Evolutionary conservation across 2,113 vertebrate genomes (phyloP).

Genomic region (Uria lomvia): DNA sequence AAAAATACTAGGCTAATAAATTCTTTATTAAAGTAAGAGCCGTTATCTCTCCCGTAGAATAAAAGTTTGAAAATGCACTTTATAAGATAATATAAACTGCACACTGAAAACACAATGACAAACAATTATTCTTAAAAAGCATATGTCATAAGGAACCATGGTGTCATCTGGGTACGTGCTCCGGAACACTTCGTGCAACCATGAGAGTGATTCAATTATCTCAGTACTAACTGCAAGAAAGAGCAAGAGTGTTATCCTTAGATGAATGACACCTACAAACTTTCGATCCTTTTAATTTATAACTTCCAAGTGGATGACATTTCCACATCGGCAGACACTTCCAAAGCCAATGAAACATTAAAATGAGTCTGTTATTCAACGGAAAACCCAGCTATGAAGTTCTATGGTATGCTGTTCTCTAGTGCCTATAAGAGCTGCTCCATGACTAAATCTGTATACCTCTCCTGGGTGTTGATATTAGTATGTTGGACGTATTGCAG

Average conservation of each 20-base stretch:
- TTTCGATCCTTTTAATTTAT: background rate
- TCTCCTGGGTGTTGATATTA: background rate
- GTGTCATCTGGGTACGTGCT: background rate
- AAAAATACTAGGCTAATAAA: background rate
- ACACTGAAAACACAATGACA: background rate
- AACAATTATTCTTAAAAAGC: background rate
- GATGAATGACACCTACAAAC: background rate
- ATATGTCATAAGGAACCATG: background rate
- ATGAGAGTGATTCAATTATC: background rate
- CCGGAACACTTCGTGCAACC: background rate
- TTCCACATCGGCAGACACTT: background rate
- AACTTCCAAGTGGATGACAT: background rate
- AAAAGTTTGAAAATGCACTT: background rate
- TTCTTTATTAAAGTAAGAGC: background rate
- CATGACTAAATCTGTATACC: background rate
- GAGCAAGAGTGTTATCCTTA: background rate
- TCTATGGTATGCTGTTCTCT: background rate
- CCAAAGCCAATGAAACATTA: background rate
- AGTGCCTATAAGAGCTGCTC: background rate
- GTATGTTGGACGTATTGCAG: background rate
- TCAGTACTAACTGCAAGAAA: background rate
- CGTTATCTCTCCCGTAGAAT: background rate
- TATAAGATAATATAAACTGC: background rate
- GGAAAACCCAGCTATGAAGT: background rate
- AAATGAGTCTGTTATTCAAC: background rate